Base-by-base conservation (phyloP, 2,113 vertebrate species). In the Pristiophorus japonicus region DNA sequence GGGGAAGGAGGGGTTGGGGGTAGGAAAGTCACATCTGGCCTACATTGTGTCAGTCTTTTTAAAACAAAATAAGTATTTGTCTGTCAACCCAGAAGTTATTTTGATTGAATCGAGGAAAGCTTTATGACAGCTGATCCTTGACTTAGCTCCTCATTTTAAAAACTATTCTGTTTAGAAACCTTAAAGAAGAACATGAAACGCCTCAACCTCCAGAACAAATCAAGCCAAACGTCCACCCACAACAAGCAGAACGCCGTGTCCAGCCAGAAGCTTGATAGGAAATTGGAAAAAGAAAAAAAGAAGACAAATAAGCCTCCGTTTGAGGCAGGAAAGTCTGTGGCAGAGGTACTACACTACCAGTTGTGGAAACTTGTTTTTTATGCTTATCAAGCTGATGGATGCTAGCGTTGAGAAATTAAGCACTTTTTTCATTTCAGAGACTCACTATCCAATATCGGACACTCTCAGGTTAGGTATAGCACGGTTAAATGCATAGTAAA, bases 131-230 rank as follows among this genome's bases (percentile, higher is more conserved):
- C 20, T 94, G 38, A 94, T 42, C 42, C n/a, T 67, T 65, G 42
- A 27, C 63, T 67, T 67, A 47, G 38, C 45, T 94, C 38, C 92
- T 94, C 63, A 67, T 67, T 65, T 94, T 14, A 27, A 90, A 42
- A 94, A 45, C 4, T 51, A 14, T 38, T 47, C 22, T 94, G 34
- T 94, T 94, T 94, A 94, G 92, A 94, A 94, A 94, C n/a, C 38
- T 66, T 45, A 47, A 94, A 94, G 65, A 45, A 91, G 51, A 62
- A 91, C 12, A 14, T 62, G 87, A 59, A 62, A 16, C 27, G 30
- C 87, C 11, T 91, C 51, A 91, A 4, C 4, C 6, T 6, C 51
- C 87, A 62, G 10, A 12, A 62, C 30, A 34, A 62, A 62, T n/a
- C 87, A 91, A 91, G 87, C 27, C 55, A 62, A 94, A 67, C 92